Base-by-base conservation (phyloP, 2,888 invertebrate species). In the Venustoraphidia nigricollis region DNA sequence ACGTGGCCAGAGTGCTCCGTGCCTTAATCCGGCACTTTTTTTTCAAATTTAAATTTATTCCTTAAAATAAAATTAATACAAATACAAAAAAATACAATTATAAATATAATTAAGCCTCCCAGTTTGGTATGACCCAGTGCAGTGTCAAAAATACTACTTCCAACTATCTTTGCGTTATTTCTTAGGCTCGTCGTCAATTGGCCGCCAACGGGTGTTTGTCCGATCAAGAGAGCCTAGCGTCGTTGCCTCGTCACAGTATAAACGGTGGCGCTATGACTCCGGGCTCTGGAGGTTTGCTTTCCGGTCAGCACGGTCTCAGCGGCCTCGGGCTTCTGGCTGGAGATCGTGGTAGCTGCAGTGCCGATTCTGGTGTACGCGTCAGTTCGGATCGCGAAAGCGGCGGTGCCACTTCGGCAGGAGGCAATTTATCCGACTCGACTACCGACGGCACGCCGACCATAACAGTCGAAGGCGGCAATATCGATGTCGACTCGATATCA, bases 281-380 rank as follows among this genome's bases (percentile, higher is more conserved):
- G 4, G 69, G 71, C 9, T 72, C 71, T 34, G 71, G 70, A n/a
- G 65, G 70, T 44, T 63, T 75, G 50, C 63, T 76, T 45, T 58
- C 64, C 52, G 60, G 67, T 53, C 61, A 66, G 40, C 76, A 71
- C 27, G 62, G 70, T 50, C 66, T 71, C 54, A 27, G 27, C 27
- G 77, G 73, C 36, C 62, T 66, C 55, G 68, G 64, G n/a, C 60
- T 63, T 54, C 60, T 59, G 59, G 72, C 73, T 1, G 79, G 79
- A 2, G 88, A 88, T 62, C 71, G 88, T 40, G 87, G 87, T 52
- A 87, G 87, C 59, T 87, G 87, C 68, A 87, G 87, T 59, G 88
- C 88, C 10, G 90, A 90, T 65, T 88, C 88, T 27, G 89, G 88
- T 6, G 83, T 89, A 13, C 74, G 89, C 59, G 81, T 85, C 61